Base-by-base conservation (phyloP, 2,113 vertebrate species). In the Meriones unguiculatus region DNA sequence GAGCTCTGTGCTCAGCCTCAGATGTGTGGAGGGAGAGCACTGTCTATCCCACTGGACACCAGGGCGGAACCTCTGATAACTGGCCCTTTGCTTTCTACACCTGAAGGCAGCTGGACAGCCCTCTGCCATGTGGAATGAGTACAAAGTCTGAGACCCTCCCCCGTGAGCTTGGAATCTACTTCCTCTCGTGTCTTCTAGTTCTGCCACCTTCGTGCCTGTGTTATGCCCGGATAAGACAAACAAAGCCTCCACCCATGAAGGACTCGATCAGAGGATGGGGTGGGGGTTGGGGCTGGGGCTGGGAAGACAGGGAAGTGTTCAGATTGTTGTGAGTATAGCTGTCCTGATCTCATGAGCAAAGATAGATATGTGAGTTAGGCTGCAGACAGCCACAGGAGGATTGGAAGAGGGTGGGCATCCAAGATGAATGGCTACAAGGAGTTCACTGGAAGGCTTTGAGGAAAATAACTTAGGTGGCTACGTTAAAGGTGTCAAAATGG, bases 351-450 rank as follows among this genome's bases (percentile, higher is more conserved):
- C 32, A 76, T 52, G 59, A 54, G 4, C 28, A 28, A 22, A 64
- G 4, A 1, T 20, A 81, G 85, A 22, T n/a, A 32, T 0, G 0
- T 25, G 62, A 82, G 41, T 24, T 3, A 32, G 54, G 65, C 41
- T 11, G 28, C 35, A 69, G 41, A 18, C n/a, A 13, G 46, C 46
- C 38, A 15, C 0, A 25, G 50, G 64, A 87, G 15, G 12, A 69
- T 57, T 92, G 72, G 65, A 90, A 82, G 67, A 9, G 24, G 64
- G 82, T 67, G 70, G 75, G 2, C 57, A 11, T 77, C 80, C 64
- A 76, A 85, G 32, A 14, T 81, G 89, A 89, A 41, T 70, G 52
- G n/a, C 69, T 46, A 62, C 17, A 78, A 87, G 84, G 90, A 96
- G 86, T 92, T 97, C n/a, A 5, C 62, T 25, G 50, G 52, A 35